A percentile compares a stretch with the other conserved stretches of the same genome.
Evolutionary conservation across 1,140 invertebrate genomes (phyloP).

Genomic region (Holcopasites calliopsidis): DNA sequence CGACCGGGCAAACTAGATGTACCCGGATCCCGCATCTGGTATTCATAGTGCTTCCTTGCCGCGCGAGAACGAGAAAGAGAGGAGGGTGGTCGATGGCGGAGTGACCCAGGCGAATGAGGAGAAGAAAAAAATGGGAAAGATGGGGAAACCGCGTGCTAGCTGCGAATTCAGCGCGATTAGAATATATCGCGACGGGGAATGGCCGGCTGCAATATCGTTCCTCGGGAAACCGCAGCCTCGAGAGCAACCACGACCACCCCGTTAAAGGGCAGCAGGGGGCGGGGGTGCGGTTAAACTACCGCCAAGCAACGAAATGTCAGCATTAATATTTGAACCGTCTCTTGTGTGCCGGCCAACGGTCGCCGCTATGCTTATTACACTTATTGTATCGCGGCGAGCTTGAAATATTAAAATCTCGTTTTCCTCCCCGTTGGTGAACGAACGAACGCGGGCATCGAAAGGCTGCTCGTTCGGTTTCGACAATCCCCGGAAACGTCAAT

Average conservation of each 20-base stretch:
- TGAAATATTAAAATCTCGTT: conserved; percentile 70
- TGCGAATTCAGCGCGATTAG: conserved; percentile 58
- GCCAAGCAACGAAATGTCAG: conserved; percentile 66
- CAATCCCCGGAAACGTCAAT: neutral
- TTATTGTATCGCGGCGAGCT: conserved; percentile 62
- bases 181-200: conserved; percentile 65
- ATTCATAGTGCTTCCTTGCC: conserved; percentile 74
- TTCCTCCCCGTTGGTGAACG: conserved; percentile 7
- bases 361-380: conserved; percentile 65
- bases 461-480: neutral
- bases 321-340: conserved; percentile 66
- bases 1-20: conserved; percentile 77
- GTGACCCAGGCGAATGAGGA: neutral
- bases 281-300: conserved; percentile 55
- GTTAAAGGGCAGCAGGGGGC: neutral
- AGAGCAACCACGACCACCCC: neutral
- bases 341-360: conserved; percentile 52
- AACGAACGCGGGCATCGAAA: conserved; percentile 5
- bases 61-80: conserved; percentile 23
- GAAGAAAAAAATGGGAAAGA: conserved; percentile 9
- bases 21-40: conserved; percentile 76
- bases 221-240: conserved; percentile 52
- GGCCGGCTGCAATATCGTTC: conserved; percentile 24
- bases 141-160: conserved; percentile 18
- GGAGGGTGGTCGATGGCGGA: conserved; percentile 27